Percentiles rank a stretch among this genome's conserved stretches.
phyloP scores from a whole-genome alignment of 2,888 invertebrate species.

The Tyria jacobaeae region DNA sequence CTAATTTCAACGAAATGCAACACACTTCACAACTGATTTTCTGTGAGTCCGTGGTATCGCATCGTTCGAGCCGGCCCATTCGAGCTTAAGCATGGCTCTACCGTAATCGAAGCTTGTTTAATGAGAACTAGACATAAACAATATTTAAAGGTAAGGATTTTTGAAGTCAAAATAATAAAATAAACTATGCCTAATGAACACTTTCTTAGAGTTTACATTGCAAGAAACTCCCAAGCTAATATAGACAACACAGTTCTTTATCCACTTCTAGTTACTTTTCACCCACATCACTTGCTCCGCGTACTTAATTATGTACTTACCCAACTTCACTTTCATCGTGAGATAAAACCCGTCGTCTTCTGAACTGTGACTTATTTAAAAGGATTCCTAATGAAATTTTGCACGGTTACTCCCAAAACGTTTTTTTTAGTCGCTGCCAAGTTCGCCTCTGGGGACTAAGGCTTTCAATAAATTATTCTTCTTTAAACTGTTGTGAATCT shows the following conservation, averaged over 20 bases:
- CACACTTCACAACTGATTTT: no score
- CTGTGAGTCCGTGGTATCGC: no score
- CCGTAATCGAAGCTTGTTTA: no score
- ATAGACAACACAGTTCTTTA: slow-evolving; percentile 24
- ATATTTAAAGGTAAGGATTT: background rate
- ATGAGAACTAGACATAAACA: no score
- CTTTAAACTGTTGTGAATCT: no score
- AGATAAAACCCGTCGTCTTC: slow-evolving; percentile 47
- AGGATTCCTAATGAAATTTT: slow-evolving; percentile 48
- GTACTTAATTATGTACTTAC: slow-evolving; percentile 60
- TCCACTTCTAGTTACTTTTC: slow-evolving; percentile 39
- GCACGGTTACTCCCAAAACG: slow-evolving; percentile 28
- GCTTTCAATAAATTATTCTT: slow-evolving; percentile 44
- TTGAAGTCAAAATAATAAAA: no score
- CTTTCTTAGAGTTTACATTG: slow-evolving; percentile 1
- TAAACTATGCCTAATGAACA: background rate
- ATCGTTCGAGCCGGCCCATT: no score
- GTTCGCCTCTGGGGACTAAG: slow-evolving; percentile 23
- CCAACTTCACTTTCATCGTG: slow-evolving; percentile 57
- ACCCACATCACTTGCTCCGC: slow-evolving; percentile 29
- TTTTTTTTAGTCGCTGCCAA: slow-evolving; percentile 34
- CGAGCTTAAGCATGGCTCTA: no score
- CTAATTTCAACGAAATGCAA: no score
- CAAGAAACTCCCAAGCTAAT: slow-evolving; percentile 20
- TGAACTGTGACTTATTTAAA: slow-evolving; percentile 54